Evolutionary conservation across 1,140 invertebrate genomes (phyloP), one percentile per base, ranked within the genome.

Genomic region (Atopsyche davidsoni): DNA sequence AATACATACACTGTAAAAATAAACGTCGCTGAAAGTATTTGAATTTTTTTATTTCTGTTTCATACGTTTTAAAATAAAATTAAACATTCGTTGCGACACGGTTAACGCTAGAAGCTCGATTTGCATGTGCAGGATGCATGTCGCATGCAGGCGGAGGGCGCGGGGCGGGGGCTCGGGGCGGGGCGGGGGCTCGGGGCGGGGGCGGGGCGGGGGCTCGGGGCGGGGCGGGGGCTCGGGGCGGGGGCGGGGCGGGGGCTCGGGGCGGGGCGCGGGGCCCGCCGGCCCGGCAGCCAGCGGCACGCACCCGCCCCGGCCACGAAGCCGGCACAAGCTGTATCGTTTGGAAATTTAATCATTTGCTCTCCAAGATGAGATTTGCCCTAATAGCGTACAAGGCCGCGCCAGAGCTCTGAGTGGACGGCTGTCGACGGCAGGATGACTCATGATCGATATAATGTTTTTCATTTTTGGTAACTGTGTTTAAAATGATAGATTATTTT

Each of bases 181-280:
- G 34, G 34, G 50, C 14, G 22, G 36, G 25, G 41, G 46, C 36
- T 34, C 40, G 39, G 49, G 43, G 31, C 56, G 51, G 47, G 19
- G 44, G 55, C 43, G 50, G 55, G 51, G 53, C 53, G 46, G 46
- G 14, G 55, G 6, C 53, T 53, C 42, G 42, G 41, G 25, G 45
- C 42, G 14, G 40, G 41, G 53, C 43, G 57, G 46, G 58, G 62
- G 54, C 62, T 39, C 31, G 52, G 64, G 57, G 65, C 71, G 67
- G 67, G 64, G 72, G 65, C 66, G 66, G 60, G 42, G 22, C 50
- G 59, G 56, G 58, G 61, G 61, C 63, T 60, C 64, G 54, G 60
- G 63, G 58, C 62, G 55, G 62, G 62, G 59, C 67, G 67, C 69
- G 70, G 69, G 66, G 64, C 68, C 60, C 64, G 68, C 39, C 70